Evolutionary conservation across 2,113 vertebrate genomes (phyloP).

Genomic region (Nesogale talazaci): DNA sequence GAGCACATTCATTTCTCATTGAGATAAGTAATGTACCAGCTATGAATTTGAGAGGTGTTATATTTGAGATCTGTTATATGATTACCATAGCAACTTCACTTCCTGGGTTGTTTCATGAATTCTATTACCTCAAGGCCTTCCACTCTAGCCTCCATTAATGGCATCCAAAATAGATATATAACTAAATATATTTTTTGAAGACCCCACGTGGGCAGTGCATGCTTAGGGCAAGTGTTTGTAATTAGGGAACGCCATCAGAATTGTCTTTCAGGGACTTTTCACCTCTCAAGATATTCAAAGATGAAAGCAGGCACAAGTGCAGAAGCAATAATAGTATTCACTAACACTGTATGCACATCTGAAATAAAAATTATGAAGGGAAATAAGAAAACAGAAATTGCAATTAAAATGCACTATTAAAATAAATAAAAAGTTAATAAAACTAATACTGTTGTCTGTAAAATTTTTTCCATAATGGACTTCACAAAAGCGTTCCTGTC

Average conservation of each 20-base stretch:
- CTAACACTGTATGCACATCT: neutral
- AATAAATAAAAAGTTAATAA: neutral
- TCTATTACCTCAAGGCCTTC: neutral
- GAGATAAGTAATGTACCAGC: neutral
- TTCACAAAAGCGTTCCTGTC: neutral
- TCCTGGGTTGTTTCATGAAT: neutral
- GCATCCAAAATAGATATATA: neutral
- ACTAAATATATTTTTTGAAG: neutral
- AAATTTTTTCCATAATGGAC: neutral
- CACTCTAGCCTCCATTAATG: neutral
- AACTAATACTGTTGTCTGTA: neutral
- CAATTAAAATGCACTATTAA: neutral
- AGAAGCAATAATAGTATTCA: neutral
- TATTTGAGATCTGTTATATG: neutral
- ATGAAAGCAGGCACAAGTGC: neutral
- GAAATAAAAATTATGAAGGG: neutral
- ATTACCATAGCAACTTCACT: neutral
- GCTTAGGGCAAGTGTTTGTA: neutral
- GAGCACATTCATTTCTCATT: neutral
- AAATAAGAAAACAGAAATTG: neutral
- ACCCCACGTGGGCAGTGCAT: neutral
- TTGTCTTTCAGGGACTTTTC: neutral
- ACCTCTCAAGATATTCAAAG: neutral
- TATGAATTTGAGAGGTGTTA: neutral
- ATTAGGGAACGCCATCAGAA: neutral